Evolutionary conservation across 2,113 vertebrate species (phyloP), one percentile per base, ranked within the genome.

Genomic region (Callipepla squamata): DNA sequence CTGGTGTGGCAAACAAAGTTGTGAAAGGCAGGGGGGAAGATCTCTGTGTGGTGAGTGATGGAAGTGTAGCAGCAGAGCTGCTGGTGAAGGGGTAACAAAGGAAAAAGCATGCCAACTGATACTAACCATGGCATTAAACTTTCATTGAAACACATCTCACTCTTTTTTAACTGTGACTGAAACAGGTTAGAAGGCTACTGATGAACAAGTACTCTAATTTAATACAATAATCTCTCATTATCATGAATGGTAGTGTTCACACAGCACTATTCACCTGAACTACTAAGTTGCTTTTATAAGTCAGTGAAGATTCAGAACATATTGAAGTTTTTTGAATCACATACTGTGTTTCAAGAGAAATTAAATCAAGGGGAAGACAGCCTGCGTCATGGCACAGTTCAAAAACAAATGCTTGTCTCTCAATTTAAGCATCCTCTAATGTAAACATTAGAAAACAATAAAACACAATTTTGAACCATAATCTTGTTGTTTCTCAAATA

Each of bases 11-110:
- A 73, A 73, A 65, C 11, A 22, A 53, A 79, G 40, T 42, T 76
- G 36, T 53, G 70, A 82, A 87, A 76, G 26, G 18, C 26, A 80
- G 1, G 0, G 36, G 36, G 13, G 28, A 51, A 73, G 26, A 3
- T 72, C 21, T 4, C 1, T 25, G 48, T 0, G 0, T 0, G 1
- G 23, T 11, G 7, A 47, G 66, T 63, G 45, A n/a, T 16, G 26
- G 34, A 73, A 69, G 7, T 6, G 7, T 8, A 66, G 42, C 36
- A 59, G 45, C n/a, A 66, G 38, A 82, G 9, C 15, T 28, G 14
- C n/a, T 59, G 36, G 6, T 50, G 18, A 82, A 74, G 59, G 7
- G 6, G 11, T 9, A 87, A 13, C 12, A 73, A 75, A 40, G n/a
- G 22, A 73, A 81, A 88, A 82, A 68, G 3, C 3, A 6, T 40